Conservation (phyloP, 2,797 vertebrate species). For the Spheniscus humboldti region DNA sequence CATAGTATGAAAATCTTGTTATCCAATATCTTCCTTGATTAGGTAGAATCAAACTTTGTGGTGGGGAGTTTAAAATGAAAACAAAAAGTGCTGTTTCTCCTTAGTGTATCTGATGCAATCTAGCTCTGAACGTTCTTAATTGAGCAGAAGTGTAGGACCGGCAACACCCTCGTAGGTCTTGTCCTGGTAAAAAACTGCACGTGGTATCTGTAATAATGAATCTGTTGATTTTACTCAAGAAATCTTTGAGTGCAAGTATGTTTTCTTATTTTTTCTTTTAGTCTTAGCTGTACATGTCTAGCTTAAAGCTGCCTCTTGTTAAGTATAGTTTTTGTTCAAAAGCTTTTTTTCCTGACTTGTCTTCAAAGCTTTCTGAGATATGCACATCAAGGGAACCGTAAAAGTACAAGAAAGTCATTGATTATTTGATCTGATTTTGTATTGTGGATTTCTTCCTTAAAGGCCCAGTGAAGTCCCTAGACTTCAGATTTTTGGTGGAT, state of each 20-base stretch:
- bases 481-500: neutral
- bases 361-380: neutral
- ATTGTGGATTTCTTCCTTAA: neutral
- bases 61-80: neutral
- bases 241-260: neutral
- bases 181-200: neutral
- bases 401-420: neutral
- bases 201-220: neutral
- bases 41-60: neutral
- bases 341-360: neutral
- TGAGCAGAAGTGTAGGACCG: neutral
- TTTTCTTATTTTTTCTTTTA: neutral
- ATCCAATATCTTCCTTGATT: neutral
- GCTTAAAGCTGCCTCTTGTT: neutral
- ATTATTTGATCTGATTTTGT: constrained; percentile 11
- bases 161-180: neutral
- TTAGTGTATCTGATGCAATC: neutral
- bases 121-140: neutral
- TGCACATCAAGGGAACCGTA: neutral
- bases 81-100: neutral
- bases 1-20: neutral
- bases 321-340: neutral
- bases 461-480: neutral
- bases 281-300: neutral
- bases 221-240: neutral